These are phyloP conservation scores for Drosophila serrata DNA, from an alignment of 1,140 invertebrate genomes.

Conservation along the genomic window DNA sequence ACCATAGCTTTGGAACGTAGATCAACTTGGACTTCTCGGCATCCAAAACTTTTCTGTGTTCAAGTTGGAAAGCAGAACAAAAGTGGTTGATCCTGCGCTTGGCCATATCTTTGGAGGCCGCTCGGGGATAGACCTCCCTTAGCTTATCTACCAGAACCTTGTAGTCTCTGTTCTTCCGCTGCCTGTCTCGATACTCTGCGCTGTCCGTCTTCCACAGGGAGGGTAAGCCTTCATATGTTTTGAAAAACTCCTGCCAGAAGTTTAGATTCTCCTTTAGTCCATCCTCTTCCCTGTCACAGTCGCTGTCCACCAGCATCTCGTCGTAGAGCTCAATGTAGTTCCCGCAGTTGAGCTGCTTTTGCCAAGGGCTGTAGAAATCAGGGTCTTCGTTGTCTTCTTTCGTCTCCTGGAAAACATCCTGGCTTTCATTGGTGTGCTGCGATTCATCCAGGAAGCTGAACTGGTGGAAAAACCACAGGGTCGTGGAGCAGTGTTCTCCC, in stretches of 20 bases:
- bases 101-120: constrained; percentile 4
- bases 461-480: not conserved
- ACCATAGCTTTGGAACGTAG: not conserved
- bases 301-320: constrained; percentile 6
- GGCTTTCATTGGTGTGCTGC: not conserved
- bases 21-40: not conserved
- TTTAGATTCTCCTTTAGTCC: not conserved
- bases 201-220: not conserved
- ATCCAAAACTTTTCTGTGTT: constrained; percentile 1
- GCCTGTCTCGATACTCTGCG: not conserved
- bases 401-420: not conserved
- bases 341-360: not conserved
- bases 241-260: not conserved
- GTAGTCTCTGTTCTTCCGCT: not conserved
- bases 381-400: not conserved
- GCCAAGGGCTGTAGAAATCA: not conserved
- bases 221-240: not conserved
- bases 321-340: not conserved
- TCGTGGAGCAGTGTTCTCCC: not conserved
- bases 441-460: constrained; percentile 3
- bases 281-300: not conserved
- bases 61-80: not conserved
- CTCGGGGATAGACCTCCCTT: not conserved
- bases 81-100: not conserved
- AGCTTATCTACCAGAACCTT: constrained; percentile 1